Percentiles rank a stretch among this genome's conserved stretches.
These are phyloP conservation scores for Athalia circularis DNA, from an alignment of 2,888 invertebrate species.

Conservation along the genomic window DNA sequence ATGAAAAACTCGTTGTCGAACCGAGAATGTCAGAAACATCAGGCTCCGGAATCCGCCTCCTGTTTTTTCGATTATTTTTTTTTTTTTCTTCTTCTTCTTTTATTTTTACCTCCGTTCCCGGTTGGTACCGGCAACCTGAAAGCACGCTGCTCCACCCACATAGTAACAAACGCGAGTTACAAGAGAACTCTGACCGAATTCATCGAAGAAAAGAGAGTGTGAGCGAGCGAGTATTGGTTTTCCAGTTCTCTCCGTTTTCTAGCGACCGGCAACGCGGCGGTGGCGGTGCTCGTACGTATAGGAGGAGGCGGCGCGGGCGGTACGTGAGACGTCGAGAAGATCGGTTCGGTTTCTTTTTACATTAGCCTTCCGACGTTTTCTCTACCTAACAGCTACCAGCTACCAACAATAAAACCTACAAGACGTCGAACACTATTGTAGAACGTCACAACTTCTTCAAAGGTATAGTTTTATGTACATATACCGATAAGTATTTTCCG, in stretches of 20 bases:
- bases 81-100: neutral
- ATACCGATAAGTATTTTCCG: slow-evolving; percentile 34
- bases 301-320: neutral
- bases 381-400: neutral
- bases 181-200: slow-evolving; percentile 36
- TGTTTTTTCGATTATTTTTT: neutral
- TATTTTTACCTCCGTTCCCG: too few relatives aligned
- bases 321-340: too few relatives aligned
- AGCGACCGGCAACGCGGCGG: neutral
- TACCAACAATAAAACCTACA: slow-evolving; percentile 20
- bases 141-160: slow-evolving; percentile 12
- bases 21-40: slow-evolving; percentile 15
- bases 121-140: slow-evolving; percentile 16
- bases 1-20: slow-evolving; percentile 36
- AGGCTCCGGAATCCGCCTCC: slow-evolving; percentile 20
- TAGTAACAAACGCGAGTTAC: slow-evolving; percentile 25
- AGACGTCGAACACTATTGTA: slow-evolving; percentile 21
- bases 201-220: slow-evolving; percentile 2
- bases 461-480: slow-evolving; percentile 11
- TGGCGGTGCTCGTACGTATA: slow-evolving; percentile 4
- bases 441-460: slow-evolving; percentile 30
- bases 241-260: slow-evolving; percentile 10
- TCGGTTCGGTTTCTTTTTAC: slow-evolving; percentile 21
- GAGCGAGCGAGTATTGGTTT: slow-evolving; percentile 17
- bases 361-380: slow-evolving; percentile 1